phyloP scores from a whole-genome alignment of 1,140 invertebrate species.

The Paraescarpia echinospica region DNA sequence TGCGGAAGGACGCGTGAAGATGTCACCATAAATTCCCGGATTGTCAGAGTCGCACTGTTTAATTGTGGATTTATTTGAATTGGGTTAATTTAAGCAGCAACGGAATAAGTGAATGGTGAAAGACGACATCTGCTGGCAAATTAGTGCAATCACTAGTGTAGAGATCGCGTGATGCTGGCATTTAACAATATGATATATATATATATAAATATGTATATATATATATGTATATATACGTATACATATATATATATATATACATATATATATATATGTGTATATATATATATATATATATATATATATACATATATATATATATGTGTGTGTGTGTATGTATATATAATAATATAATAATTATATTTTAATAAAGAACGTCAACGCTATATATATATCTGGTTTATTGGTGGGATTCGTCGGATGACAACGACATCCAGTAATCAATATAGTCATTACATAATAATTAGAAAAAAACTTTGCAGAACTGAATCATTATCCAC shows the following conservation, averaged over 20 bases:
- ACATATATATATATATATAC: slow-evolving; percentile 27
- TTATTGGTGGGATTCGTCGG: too few species aligned
- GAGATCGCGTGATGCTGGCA: background rate
- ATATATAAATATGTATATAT: slow-evolving; percentile 1
- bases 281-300: slow-evolving; percentile 17
- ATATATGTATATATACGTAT: slow-evolving; percentile 20
- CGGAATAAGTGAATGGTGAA: background rate
- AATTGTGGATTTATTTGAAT: background rate
- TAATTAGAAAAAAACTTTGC: too few species aligned
- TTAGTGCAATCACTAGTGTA: background rate
- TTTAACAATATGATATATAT: background rate
- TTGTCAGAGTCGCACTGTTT: background rate
- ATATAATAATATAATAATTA: too few species aligned
- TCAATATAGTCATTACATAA: too few species aligned
- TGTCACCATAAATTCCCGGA: background rate
- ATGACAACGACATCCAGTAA: too few species aligned
- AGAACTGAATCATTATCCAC: too few species aligned
- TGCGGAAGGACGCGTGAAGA: background rate
- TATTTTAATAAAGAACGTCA: too few species aligned
- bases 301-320: background rate
- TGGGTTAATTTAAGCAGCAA: slow-evolving; percentile 1
- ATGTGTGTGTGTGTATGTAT: too few species aligned
- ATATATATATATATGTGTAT: slow-evolving; percentile 29
- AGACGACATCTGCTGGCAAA: background rate
- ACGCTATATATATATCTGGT: background rate